A percentile compares a stretch with the other conserved stretches of the same genome.
phyloP scores from a whole-genome alignment of 2,888 invertebrate species.

The Sphecodes monilicornis region DNA sequence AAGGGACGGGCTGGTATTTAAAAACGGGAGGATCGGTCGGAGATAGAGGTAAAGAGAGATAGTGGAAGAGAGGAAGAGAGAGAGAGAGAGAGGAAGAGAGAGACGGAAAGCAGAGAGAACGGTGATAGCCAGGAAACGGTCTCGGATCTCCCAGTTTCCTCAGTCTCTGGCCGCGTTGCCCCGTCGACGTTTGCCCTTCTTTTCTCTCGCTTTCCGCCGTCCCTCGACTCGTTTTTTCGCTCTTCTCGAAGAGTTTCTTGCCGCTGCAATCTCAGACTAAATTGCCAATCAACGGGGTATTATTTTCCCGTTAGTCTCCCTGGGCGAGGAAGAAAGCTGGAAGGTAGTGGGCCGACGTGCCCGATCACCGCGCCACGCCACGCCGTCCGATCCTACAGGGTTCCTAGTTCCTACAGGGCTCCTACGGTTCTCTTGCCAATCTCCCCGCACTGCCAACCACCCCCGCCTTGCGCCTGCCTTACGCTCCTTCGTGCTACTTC shows the following conservation, averaged over 20 bases:
- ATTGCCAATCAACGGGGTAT: constrained; percentile 83
- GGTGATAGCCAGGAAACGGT: constrained; percentile 45
- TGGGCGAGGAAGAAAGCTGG: constrained; percentile 52
- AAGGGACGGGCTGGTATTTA: constrained; percentile 37
- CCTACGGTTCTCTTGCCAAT: constrained; percentile 18
- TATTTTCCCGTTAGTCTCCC: constrained; percentile 82
- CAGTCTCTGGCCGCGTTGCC: constrained; percentile 5
- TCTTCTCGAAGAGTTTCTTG: constrained; percentile 67
- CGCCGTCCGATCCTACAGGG: constrained; percentile 3
- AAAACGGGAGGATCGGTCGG: constrained; percentile 39
- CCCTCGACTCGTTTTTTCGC: constrained; percentile 55
- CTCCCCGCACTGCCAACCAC: not conserved
- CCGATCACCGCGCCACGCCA: constrained; percentile 24
- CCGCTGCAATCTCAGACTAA: constrained; percentile 81
- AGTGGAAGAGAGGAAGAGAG: not conserved
- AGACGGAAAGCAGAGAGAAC: not conserved
- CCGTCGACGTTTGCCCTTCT: constrained; percentile 31
- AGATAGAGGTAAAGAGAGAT: not conserved
- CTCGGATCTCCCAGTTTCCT: constrained; percentile 39
- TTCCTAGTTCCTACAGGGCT: not conserved
- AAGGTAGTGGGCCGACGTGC: constrained; percentile 42
- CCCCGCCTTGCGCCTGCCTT: not conserved
- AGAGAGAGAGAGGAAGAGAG: not conserved
- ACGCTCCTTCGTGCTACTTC: not conserved
- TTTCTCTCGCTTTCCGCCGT: constrained; percentile 32